Conservation (phyloP, 2,888 invertebrate species). For the Deilephila porcellus region DNA sequence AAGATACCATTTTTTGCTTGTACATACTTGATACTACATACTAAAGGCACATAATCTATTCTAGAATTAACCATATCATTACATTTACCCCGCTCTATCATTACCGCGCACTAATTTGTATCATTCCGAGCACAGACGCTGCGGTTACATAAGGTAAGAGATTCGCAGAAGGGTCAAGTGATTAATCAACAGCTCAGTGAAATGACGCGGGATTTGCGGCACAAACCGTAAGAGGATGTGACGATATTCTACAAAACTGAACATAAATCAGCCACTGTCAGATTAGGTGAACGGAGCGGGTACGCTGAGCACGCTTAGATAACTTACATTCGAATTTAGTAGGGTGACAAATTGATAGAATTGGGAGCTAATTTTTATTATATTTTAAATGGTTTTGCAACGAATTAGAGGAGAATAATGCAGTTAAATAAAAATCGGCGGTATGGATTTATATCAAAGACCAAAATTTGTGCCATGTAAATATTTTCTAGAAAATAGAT, state of each 20-base stretch:
- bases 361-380: no score
- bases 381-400: no score
- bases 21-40: no score
- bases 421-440: no score
- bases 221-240: conserved; percentile 22
- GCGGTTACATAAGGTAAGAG: background rate
- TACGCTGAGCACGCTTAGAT: conserved; percentile 1
- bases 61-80: background rate
- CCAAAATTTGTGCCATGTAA: no score
- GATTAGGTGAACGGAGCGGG: conserved; percentile 17
- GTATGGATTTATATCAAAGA: no score
- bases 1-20: no score
- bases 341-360: background rate
- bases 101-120: background rate
- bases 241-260: conserved; percentile 17
- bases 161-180: conserved; percentile 42
- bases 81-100: background rate
- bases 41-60: no score
- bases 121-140: background rate
- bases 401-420: background rate
- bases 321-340: background rate
- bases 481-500: no score
- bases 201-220: conserved; percentile 38
- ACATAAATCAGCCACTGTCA: conserved; percentile 23
- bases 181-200: conserved; percentile 47